Evolutionary conservation across 2,113 vertebrate species (phyloP).

Genomic region (Alethe diademata): DNA sequence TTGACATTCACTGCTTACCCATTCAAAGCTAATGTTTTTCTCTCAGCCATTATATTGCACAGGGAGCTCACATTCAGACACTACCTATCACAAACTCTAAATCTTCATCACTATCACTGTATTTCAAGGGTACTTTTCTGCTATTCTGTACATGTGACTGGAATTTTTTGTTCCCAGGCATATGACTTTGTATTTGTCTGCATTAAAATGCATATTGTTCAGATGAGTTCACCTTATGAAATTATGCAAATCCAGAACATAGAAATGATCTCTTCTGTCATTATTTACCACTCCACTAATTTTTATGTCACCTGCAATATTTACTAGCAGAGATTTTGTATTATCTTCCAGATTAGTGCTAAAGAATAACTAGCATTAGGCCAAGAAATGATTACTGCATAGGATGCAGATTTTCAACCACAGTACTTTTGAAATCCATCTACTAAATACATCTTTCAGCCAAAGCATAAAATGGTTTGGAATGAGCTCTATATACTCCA

Average conservation of each 20-base stretch:
- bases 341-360: not conserved
- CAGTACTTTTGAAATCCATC: not conserved
- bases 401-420: not conserved
- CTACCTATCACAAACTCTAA: not conserved
- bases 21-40: slow-evolving; percentile 51
- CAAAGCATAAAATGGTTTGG: not conserved
- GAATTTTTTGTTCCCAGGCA: slow-evolving; percentile 23
- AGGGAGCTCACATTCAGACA: slow-evolving; percentile 17
- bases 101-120: slow-evolving; percentile 1
- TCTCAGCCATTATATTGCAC: not conserved
- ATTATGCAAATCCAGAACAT: slow-evolving; percentile 20
- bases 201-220: slow-evolving; percentile 14
- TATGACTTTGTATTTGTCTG: slow-evolving; percentile 6
- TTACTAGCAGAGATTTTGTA: slow-evolving; percentile 14
- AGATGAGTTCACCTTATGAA: not conserved
- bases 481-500: not conserved
- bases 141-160: not conserved
- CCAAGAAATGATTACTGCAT: not conserved
- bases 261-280: not conserved
- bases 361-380: not conserved
- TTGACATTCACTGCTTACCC: slow-evolving; percentile 50
- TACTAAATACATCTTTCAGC: not conserved
- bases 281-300: slow-evolving; percentile 51
- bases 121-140: slow-evolving; percentile 49
- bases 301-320: slow-evolving; percentile 35